Evolutionary conservation across 2,797 vertebrate species (phyloP).

Genomic region (Pogoniulus pusillus): DNA sequence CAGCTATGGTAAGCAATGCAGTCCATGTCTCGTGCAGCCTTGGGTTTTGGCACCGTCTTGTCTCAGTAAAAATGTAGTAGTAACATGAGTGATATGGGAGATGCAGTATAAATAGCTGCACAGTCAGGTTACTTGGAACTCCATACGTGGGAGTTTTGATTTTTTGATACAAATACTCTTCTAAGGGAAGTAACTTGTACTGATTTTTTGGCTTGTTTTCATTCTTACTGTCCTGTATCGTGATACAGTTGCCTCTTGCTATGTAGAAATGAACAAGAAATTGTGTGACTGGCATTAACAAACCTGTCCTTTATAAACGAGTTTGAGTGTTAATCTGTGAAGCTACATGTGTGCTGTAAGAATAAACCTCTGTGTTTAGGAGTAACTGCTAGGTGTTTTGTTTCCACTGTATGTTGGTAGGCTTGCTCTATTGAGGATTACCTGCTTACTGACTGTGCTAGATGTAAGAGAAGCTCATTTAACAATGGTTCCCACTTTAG

Average conservation of each 20-base stretch:
- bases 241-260: not conserved
- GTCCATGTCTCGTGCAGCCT: not conserved
- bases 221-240: accelerated
- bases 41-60: not conserved
- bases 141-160: not conserved
- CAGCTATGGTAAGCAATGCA: not conserved
- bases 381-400: not conserved
- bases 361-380: not conserved
- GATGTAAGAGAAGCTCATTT: not conserved
- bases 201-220: not conserved
- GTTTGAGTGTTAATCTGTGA: not conserved
- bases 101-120: not conserved
- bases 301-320: not conserved
- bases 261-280: not conserved
- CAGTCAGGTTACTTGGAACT: not conserved
- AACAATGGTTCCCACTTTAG: accelerated
- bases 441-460: not conserved
- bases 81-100: not conserved
- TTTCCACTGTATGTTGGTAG: not conserved
- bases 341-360: not conserved
- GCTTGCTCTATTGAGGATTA: not conserved
- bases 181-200: not conserved
- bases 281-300: not conserved
- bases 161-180: not conserved
- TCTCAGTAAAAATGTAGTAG: not conserved